A percentile compares a stretch with the other conserved stretches of the same genome.
Evolutionary conservation across 1,140 invertebrate genomes (phyloP).

Genomic region (Macrobrachium nipponense): DNA sequence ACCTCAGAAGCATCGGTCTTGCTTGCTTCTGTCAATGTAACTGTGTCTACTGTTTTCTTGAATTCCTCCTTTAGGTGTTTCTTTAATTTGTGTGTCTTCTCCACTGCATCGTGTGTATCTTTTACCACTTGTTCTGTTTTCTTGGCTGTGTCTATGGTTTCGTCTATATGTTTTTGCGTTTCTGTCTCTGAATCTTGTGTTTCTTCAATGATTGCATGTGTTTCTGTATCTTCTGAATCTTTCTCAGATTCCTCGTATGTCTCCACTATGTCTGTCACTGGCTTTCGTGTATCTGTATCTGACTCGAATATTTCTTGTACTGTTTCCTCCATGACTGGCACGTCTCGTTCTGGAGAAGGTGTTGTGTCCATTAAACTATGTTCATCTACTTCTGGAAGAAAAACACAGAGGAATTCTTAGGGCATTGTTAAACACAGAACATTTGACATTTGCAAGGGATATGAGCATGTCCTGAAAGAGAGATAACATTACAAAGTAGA

Average conservation of each 20-base stretch:
- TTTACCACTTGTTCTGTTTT: background rate
- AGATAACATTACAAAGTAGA: no score
- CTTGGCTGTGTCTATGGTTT: no score
- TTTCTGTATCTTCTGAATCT: background rate
- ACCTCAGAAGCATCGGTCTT: background rate
- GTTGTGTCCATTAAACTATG: background rate
- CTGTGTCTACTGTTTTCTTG: background rate
- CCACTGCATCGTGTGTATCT: background rate
- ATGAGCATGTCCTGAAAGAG: no score
- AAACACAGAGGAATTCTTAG: no score
- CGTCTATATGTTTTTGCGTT: background rate
- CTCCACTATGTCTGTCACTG: background rate
- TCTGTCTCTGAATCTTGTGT: constrained; percentile 12
- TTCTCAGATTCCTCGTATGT: background rate
- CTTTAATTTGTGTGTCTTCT: background rate
- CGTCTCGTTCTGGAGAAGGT: background rate
- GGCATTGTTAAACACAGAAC: no score
- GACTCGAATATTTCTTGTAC: background rate
- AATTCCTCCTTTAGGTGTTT: constrained; percentile 9
- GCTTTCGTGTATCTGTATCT: no score
- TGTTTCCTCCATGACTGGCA: background rate
- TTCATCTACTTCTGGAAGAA: constrained; percentile 17
- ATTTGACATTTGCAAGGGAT: no score
- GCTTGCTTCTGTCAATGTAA: no score
- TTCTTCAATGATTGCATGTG: constrained; percentile 2